Evolutionary conservation across 2,888 invertebrate genomes (phyloP).

Genomic region (Amphipyra tragopoginis): DNA sequence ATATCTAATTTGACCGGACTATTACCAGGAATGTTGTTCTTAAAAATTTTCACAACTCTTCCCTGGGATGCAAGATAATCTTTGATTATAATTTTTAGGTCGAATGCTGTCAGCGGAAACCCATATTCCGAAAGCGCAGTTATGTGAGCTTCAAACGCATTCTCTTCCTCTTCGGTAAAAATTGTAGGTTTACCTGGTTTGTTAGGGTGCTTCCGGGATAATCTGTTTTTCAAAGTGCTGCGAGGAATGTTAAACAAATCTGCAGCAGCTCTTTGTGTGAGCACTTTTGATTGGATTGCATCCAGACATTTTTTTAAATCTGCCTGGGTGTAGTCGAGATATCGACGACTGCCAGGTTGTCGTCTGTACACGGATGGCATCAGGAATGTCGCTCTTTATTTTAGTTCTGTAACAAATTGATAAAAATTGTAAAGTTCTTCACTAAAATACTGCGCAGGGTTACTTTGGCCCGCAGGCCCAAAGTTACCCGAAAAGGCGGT

Average conservation of each 20-base stretch:
- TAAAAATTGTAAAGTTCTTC: too few species aligned
- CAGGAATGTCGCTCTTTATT: too few species aligned
- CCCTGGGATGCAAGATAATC: background rate
- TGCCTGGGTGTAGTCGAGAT: too few species aligned
- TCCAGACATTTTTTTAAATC: conserved; percentile 6
- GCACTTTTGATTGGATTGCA: conserved; percentile 17
- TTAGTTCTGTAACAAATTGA: too few species aligned
- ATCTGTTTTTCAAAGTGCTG: conserved; percentile 32
- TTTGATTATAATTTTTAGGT: conserved; percentile 26
- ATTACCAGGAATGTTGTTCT: too few species aligned
- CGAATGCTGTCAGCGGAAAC: conserved; percentile 33
- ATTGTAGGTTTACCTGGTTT: conserved; percentile 22
- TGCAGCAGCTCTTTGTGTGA: conserved; percentile 28
- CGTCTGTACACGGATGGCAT: too few species aligned
- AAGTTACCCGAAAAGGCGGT: too few species aligned
- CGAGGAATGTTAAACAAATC: conserved; percentile 24
- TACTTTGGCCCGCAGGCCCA: too few species aligned
- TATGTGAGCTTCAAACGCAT: conserved; percentile 20
- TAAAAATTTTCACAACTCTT: too few species aligned
- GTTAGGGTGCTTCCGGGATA: conserved; percentile 12
- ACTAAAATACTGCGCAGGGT: too few species aligned
- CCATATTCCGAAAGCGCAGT: conserved; percentile 35
- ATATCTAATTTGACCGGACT: too few species aligned
- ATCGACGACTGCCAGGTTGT: too few species aligned
- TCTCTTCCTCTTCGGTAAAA: conserved; percentile 8